These are phyloP conservation scores for Sepioteuthis lessoniana DNA, from an alignment of 2,888 invertebrate species.

Conservation along the genomic window DNA sequence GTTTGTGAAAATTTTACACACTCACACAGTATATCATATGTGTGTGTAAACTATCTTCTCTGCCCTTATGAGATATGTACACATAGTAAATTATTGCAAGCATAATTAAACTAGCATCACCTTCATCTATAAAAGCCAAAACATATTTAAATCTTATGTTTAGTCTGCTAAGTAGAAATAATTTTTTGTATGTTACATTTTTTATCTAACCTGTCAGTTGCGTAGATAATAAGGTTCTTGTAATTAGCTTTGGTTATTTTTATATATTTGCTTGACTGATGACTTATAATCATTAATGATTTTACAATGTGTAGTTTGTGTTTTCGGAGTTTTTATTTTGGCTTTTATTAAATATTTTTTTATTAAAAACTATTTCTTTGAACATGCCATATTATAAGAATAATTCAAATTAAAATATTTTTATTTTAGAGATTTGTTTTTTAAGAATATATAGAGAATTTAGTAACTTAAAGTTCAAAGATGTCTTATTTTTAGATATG, in stretches of 20 bases:
- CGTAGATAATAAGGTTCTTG: background rate
- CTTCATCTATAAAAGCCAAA: background rate
- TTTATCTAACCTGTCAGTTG: background rate
- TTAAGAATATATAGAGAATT: too few species aligned
- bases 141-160: background rate
- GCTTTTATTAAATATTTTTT: background rate
- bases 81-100: background rate
- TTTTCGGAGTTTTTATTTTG: background rate
- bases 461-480: too few species aligned
- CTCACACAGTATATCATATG: too few species aligned
- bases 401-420: background rate
- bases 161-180: background rate
- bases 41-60: too few species aligned
- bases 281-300: background rate
- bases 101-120: background rate
- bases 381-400: background rate
- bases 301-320: background rate
- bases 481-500: too few species aligned
- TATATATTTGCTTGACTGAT: background rate
- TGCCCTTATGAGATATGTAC: too few species aligned
- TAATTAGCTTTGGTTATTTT: background rate
- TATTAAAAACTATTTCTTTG: background rate
- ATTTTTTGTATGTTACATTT: background rate
- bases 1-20: too few species aligned
- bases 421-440: background rate